phyloP scores from a whole-genome alignment of 2,113 vertebrate species.

The Cathartes aura region DNA sequence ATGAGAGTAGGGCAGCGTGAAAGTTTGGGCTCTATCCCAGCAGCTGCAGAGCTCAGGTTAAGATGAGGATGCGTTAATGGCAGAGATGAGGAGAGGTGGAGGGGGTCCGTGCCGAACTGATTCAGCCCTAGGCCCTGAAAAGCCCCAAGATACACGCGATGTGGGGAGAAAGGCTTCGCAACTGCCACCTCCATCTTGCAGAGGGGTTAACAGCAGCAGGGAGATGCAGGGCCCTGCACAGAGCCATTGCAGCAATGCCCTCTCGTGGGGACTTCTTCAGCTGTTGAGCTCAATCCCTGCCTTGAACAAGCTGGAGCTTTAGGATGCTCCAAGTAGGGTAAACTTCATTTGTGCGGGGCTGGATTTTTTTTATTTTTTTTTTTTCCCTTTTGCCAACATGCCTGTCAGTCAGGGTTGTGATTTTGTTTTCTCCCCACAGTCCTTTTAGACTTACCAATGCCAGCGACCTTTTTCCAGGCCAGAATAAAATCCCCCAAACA shows the following conservation, averaged over 20 bases:
- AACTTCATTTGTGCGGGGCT: neutral
- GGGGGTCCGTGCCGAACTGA: neutral
- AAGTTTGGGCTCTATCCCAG: neutral
- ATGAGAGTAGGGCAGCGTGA: neutral
- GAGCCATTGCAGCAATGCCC: slow-evolving; percentile 7
- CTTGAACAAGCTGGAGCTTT: neutral
- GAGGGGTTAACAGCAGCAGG: neutral
- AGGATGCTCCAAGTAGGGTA: neutral
- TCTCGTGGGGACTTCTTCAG: neutral
- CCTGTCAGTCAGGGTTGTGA: too few species aligned
- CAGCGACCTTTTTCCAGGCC: neutral
- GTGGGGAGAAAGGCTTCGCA: neutral
- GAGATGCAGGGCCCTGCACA: neutral
- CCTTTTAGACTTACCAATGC: neutral
- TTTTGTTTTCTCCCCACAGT: neutral
- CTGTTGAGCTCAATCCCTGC: neutral
- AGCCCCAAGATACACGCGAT: fast-evolving
- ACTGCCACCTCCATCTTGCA: neutral
- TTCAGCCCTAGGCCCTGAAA: neutral
- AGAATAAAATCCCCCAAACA: neutral
- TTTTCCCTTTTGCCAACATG: neutral
- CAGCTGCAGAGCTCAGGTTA: neutral
- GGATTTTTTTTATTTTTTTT: neutral
- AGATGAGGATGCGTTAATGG: neutral
- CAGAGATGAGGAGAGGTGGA: neutral